Conservation (phyloP, 1,140 invertebrate species). For the Archivesica marissinica region DNA sequence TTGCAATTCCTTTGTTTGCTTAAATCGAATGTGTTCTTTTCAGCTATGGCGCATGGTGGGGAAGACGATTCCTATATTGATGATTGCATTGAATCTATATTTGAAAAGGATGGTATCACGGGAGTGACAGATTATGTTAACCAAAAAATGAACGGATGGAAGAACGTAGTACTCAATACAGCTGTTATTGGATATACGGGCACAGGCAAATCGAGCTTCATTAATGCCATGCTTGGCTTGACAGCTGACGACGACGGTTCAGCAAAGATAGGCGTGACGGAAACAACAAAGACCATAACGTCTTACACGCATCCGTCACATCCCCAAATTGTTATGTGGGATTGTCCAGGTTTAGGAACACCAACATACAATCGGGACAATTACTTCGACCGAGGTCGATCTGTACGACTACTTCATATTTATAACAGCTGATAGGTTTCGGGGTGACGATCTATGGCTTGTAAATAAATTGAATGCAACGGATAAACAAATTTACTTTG, state of each 20-base stretch:
- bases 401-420: slow-evolving; percentile 3
- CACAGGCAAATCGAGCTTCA: slow-evolving; percentile 4
- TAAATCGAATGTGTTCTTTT: too few relatives aligned
- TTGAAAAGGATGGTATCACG: neutral
- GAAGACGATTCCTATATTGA: neutral
- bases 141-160: neutral
- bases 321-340: slow-evolving; percentile 24
- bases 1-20: too few relatives aligned
- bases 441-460: neutral
- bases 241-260: neutral
- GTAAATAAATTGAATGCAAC: neutral
- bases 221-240: neutral
- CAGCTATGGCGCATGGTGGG: too few relatives aligned
- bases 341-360: slow-evolving; percentile 22
- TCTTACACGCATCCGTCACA: neutral
- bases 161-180: neutral
- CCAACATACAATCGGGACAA: neutral
- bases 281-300: neutral
- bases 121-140: neutral
- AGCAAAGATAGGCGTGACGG: neutral
- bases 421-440: neutral
- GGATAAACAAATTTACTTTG: slow-evolving; percentile 4
- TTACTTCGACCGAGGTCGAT: neutral
- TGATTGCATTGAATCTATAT: neutral
- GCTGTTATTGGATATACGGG: slow-evolving; percentile 10